These are phyloP conservation scores for Brachypteracias leptosomus DNA, from an alignment of 2,113 vertebrate genomes.

Conservation along the genomic window DNA sequence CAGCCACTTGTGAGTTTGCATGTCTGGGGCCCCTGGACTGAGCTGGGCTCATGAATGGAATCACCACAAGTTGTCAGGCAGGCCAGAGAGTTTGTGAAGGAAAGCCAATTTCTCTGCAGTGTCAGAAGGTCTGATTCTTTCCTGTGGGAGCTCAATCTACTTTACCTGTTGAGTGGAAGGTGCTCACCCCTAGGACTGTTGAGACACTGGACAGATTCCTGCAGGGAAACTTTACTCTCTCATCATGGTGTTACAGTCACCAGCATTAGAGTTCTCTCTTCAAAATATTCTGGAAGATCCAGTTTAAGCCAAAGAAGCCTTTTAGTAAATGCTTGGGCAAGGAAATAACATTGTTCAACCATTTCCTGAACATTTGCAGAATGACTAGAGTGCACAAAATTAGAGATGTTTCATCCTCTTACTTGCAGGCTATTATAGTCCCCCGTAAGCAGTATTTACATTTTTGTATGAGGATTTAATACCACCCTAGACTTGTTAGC, in stretches of 20 bases:
- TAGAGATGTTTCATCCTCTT: neutral
- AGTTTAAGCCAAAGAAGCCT: neutral
- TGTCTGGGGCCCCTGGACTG: neutral
- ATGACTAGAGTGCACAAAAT: neutral
- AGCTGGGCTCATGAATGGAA: neutral
- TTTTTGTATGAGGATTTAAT: neutral
- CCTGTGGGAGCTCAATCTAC: neutral
- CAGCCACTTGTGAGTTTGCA: neutral
- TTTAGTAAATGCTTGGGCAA: neutral
- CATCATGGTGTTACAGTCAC: neutral
- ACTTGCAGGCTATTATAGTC: neutral
- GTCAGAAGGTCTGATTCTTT: neutral
- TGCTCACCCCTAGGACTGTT: neutral
- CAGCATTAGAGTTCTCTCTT: neutral
- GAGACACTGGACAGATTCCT: neutral
- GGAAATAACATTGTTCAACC: neutral
- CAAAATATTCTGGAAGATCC: neutral
- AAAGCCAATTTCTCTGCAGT: neutral
- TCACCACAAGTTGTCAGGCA: neutral
- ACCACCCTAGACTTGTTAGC: neutral
- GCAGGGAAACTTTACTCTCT: neutral
- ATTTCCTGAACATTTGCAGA: conserved; percentile 2
- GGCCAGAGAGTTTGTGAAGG: neutral
- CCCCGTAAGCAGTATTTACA: neutral
- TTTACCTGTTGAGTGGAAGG: neutral